Percentiles rank a stretch among this genome's conserved stretches.
Evolutionary conservation across 2,797 vertebrate species (phyloP).

Genomic region (Cuculus canorus): DNA sequence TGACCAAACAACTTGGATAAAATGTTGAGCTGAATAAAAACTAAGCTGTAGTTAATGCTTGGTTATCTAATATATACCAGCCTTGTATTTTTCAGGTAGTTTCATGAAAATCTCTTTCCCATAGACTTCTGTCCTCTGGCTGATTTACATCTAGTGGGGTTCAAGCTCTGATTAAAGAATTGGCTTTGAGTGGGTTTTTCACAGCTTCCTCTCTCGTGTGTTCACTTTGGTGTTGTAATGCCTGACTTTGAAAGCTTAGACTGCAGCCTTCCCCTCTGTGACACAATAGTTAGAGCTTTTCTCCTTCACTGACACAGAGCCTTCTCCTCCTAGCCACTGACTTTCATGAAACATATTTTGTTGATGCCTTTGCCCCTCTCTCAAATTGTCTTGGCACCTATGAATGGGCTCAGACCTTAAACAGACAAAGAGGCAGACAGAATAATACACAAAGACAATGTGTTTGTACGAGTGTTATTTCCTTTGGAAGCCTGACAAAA

Average conservation of each 20-base stretch:
- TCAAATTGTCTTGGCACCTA: neutral
- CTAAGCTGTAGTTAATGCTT: neutral
- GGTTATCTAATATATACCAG: neutral
- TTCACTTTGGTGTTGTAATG: neutral
- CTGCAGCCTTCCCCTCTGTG: neutral
- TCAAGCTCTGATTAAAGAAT: neutral
- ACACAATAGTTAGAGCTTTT: neutral
- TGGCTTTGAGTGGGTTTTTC: neutral
- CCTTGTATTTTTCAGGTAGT: neutral
- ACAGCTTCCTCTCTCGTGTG: neutral
- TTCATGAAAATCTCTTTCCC: neutral
- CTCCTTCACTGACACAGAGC: fast-evolving
- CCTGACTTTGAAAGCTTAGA: neutral
- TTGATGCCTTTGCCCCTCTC: neutral
- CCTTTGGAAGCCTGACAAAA: constrained; percentile 31
- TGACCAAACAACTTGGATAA: neutral
- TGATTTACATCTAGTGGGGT: neutral
- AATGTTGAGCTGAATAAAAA: neutral
- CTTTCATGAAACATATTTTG: neutral
- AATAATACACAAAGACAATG: neutral
- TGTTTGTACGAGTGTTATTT: constrained; percentile 18
- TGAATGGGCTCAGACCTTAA: neutral
- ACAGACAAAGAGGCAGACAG: neutral
- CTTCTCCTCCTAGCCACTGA: neutral
- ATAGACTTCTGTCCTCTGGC: neutral